Evolutionary conservation across 1,140 invertebrate genomes (phyloP), one percentile per base, ranked within the genome.

Genomic region (Nylanderia fulva): DNA sequence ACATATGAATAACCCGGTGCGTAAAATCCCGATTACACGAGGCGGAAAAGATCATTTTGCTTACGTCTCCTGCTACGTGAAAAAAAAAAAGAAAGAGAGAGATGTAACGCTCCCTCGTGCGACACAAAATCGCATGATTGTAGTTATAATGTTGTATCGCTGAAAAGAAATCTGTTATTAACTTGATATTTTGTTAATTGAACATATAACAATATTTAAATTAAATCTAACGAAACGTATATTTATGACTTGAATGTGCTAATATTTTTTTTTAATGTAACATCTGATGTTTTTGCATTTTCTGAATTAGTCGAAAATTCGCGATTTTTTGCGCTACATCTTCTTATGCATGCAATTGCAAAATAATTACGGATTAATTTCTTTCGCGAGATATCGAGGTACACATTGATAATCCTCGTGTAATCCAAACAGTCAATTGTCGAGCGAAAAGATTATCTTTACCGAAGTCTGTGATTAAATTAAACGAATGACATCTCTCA

Each of bases 1-100:
- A 71, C 86, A 79, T 86, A 91, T 86, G 91, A 92, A 91, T 92
- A 89, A 90, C 69, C 91, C 86, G n/a, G 18, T 80, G 86, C 77
- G 80, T 85, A 58, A 84, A 85, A 86, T 85, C 85, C 86, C 85
- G 86, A 86, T 92, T 91, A 90, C 89, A 90, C 87, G 79, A 82
- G 60, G 80, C 72, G 75, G 72, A 54, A 84, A 75, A 85, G 29
- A 64, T 72, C 9, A 0, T 48, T 29, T 11, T 72, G 48, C 18
- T 61, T 29, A 42, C 56, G 36, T 82, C 72, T 76, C 52, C 36
- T 4, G 63, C 45, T 4, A 68, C 45, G 33, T 9, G 72, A 36
- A 58, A 36, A 27, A 63, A 66, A 42, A 39, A 75, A 18, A 7
- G 21, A 75, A 18, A 7, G 21, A 33, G 24, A 13, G 7, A 21